Base-by-base conservation (phyloP, 2,797 vertebrate genomes). In the Oophaga sylvatica region DNA sequence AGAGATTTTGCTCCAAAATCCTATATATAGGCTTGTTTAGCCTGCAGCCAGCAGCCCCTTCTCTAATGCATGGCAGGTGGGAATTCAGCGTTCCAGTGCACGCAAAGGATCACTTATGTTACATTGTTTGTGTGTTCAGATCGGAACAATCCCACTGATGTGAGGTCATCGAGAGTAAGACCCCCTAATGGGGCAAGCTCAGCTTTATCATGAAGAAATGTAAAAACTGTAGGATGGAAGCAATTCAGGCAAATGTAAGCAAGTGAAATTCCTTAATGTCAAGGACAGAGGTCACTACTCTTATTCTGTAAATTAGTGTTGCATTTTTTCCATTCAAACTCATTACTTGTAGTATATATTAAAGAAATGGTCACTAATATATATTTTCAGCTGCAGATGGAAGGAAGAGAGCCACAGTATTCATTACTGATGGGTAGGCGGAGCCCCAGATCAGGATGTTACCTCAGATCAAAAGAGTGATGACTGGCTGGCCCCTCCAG, bases 21-120 rank as follows among this genome's bases (percentile, higher is more conserved):
- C 88, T 89, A 86, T 89, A 83, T 89, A 89, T 89, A 89, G 84
- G 17, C 83, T 86, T 86, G 88, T 86, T 89, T 89, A 83, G 88
- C 88, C 84, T 83, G 88, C 70, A 83, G 88, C 73, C 59, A 82
- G 79, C 88, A 89, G 63, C 53, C 71, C 73, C 70, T 82, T 62
- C 60, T 59, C 59, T 89, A 86, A 89, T 86, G 80, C 82, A 83
- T 89, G 80, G 84, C 88, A 89, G 88, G 88, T 89, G 88, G 84
- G 84, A 86, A 89, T 89, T 86, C 79, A 62, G 62, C 35, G 80
- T 79, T 83, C 73, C 80, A 83, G 65, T 75, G 75, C 88, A 87
- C 71, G 80, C 84, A 83, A 89, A 71, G 73, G 29, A 71, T 80
- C 80, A 53, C 79, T 73, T 89, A 57, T 78, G 83, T 75, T 81